phyloP scores from a whole-genome alignment of 2,888 invertebrate species.

The Antitype chi region DNA sequence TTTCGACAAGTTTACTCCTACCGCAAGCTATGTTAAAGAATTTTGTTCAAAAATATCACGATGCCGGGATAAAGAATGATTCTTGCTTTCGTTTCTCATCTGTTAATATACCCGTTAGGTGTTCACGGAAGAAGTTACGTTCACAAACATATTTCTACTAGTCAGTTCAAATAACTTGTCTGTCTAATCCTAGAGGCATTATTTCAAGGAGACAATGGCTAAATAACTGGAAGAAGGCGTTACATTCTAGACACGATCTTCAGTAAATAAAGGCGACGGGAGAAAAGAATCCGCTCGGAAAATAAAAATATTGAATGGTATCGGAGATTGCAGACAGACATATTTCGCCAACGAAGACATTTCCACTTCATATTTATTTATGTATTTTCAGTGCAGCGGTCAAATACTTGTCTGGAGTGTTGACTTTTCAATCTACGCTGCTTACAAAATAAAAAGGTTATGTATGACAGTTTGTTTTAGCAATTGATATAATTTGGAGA shows the following conservation, averaged over 20 bases:
- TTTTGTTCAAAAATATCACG: background rate
- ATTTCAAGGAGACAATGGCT: constrained; percentile 15
- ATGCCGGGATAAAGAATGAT: background rate
- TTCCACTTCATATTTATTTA: constrained; percentile 44
- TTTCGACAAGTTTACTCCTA: too few species aligned
- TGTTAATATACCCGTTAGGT: background rate
- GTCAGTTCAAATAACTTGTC: background rate
- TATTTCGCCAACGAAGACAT: constrained; percentile 37
- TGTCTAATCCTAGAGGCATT: constrained; percentile 6
- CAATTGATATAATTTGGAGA: background rate
- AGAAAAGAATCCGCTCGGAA: constrained; percentile 26
- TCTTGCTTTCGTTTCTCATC: background rate
- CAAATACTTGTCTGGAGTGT: constrained; percentile 11
- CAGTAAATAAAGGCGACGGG: constrained; percentile 28
- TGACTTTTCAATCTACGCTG: background rate
- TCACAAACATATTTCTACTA: background rate
- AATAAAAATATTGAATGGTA: constrained; percentile 52
- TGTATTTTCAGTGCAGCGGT: constrained; percentile 22
- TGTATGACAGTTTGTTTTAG: background rate
- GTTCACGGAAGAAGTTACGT: background rate
- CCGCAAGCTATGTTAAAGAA: too few species aligned
- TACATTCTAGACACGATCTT: constrained; percentile 38
- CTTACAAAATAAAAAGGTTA: background rate
- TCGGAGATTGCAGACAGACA: constrained; percentile 40
- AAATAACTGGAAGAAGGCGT: constrained; percentile 15